Evolutionary conservation across 2,113 vertebrate species (phyloP).

Genomic region (Sturnus vulgaris): DNA sequence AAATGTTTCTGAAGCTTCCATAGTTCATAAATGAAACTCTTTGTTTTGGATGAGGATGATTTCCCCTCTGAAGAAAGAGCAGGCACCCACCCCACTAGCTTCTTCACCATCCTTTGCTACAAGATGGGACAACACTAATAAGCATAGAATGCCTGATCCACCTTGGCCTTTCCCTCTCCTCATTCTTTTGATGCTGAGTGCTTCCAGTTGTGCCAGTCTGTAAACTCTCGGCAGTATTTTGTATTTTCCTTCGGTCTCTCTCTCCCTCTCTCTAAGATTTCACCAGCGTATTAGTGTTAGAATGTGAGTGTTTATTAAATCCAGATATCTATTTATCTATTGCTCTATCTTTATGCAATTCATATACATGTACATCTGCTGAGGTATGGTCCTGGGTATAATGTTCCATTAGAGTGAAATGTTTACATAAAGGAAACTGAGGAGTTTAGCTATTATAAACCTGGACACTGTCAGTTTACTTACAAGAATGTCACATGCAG

Average conservation of each 20-base stretch:
- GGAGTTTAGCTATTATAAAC: constrained; percentile 68
- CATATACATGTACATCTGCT: constrained; percentile 22
- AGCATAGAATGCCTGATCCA: neutral
- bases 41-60: neutral
- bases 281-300: constrained; percentile 54
- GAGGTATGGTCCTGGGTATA: constrained; percentile 38
- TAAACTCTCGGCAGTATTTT: constrained; percentile 2
- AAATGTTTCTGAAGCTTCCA: neutral
- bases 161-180: neutral
- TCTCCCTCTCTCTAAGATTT: constrained; percentile 42
- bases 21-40: neutral
- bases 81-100: neutral
- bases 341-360: constrained; percentile 47
- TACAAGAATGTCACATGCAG: constrained; percentile 41
- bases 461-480: constrained; percentile 70
- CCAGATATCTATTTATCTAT: constrained; percentile 70
- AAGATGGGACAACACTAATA: constrained; percentile 6
- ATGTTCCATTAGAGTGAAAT: constrained; percentile 70
- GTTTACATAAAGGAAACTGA: constrained; percentile 61
- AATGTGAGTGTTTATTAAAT: constrained; percentile 63
- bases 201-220: constrained; percentile 61
- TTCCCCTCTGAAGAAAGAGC: neutral
- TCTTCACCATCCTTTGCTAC: neutral
- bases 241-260: constrained; percentile 11
- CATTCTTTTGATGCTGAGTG: constrained; percentile 42